Evolutionary conservation across 1,140 invertebrate species (phyloP), one percentile per base, ranked within the genome.

Genomic region (Rhagoletis pomonella): DNA sequence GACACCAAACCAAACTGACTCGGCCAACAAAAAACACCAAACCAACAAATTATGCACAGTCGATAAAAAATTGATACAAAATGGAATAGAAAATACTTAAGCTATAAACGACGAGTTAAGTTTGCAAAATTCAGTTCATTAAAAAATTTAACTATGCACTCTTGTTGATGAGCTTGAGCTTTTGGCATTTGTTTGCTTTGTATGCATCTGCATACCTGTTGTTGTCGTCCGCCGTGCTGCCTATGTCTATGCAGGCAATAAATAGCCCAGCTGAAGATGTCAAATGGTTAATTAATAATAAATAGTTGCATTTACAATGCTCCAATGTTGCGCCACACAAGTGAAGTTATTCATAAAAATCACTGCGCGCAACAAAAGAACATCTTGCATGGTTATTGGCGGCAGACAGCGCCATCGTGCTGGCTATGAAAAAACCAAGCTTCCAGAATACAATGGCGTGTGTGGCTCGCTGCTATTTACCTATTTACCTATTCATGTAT

Each of bases 231-330:
- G n/a, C 17, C 17, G 6, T 6, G 9, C 9, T 1, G 47, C 73
- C 2, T 81, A 29, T 29, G 29, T 55, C 42, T 3, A 0, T 81
- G 47, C n/a, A 6, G 10, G 44, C 1, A 19, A 0, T 4, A 0
- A 19, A 19, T 7, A 19, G 17, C 19, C n/a, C 17, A 67, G n/a
- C 5, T 1, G 9, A 55, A 58, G n/a, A 19, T 50, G 50, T 9
- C 50, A 81, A 81, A 81, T 50, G 73, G 44, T 55, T 81, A 81
- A 81, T 81, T 81, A 81, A 81, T 81, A 81, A 50, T 81, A 81
- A 81, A 73, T 9, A 0, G 3, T 55, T 55, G 50, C n/a, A 39
- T 55, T 81, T 19, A 19, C 73, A 42, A 5, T 6, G 50, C 47
- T 81, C 14, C 69, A 50, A 19, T 73, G 44, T 19, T 47, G 17